phyloP scores from a whole-genome alignment of 2,113 vertebrate species.

The Alces alces region DNA sequence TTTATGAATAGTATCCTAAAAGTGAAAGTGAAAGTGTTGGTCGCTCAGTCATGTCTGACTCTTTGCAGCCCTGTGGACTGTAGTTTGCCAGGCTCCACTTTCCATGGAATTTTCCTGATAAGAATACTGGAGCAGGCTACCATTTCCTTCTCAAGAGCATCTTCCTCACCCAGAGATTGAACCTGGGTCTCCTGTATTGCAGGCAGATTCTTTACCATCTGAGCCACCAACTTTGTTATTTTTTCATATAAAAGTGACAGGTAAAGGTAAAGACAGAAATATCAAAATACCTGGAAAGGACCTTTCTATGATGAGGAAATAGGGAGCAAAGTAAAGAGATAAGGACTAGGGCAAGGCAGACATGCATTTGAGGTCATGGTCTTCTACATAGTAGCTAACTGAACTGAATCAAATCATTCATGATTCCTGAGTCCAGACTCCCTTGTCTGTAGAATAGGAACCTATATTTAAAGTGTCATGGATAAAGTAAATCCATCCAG shows the following conservation, averaged over 20 bases:
- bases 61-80: background rate
- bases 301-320: background rate
- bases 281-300: background rate
- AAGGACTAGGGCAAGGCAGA: background rate
- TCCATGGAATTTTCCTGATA: background rate
- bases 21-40: background rate
- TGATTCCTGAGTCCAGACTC: background rate
- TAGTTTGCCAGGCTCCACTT: background rate
- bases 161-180: background rate
- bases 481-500: background rate
- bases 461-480: background rate
- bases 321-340: background rate
- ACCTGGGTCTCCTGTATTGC: background rate
- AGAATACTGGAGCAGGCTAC: background rate
- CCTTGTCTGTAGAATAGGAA: background rate
- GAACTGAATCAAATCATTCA: background rate
- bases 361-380: background rate
- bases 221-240: background rate
- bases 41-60: accelerated
- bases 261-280: background rate
- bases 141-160: background rate
- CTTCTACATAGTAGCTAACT: background rate
- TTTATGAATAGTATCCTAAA: background rate
- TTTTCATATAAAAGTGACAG: background rate
- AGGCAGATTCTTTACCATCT: background rate